These are phyloP conservation scores for Siniperca chuatsi DNA, from an alignment of 2,113 vertebrate species.

Conservation along the genomic window DNA sequence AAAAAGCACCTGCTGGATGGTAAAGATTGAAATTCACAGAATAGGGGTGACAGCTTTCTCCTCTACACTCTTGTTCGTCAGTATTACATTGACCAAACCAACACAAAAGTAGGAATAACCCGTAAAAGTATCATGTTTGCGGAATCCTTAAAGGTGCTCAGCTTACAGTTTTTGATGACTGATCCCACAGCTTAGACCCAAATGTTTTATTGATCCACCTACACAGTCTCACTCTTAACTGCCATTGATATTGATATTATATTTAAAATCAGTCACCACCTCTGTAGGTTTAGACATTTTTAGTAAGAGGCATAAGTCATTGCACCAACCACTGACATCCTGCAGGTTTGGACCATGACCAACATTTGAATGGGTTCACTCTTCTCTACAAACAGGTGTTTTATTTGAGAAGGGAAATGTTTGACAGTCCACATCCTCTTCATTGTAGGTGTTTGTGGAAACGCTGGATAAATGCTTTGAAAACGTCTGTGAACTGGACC, in stretches of 20 bases:
- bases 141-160: neutral
- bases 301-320: neutral
- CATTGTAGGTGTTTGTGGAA: slow-evolving; percentile 93
- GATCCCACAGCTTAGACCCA: neutral
- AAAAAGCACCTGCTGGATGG: neutral
- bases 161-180: neutral
- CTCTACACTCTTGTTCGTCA: neutral
- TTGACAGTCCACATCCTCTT: neutral
- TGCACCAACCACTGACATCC: neutral
- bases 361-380: neutral
- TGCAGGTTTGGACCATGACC: neutral
- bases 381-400: neutral
- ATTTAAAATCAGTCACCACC: neutral
- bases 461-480: slow-evolving; percentile 97
- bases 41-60: too few relatives aligned
- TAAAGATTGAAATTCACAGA: neutral
- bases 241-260: neutral
- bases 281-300: neutral
- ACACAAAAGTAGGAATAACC: too few relatives aligned
- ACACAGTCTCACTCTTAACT: neutral
- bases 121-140: neutral
- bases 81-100: neutral
- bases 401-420: neutral
- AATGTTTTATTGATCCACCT: neutral
- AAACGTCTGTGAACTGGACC: slow-evolving; percentile 95